Conservation (phyloP, 2,113 vertebrate genomes). For the Takifugu flavidus region DNA sequence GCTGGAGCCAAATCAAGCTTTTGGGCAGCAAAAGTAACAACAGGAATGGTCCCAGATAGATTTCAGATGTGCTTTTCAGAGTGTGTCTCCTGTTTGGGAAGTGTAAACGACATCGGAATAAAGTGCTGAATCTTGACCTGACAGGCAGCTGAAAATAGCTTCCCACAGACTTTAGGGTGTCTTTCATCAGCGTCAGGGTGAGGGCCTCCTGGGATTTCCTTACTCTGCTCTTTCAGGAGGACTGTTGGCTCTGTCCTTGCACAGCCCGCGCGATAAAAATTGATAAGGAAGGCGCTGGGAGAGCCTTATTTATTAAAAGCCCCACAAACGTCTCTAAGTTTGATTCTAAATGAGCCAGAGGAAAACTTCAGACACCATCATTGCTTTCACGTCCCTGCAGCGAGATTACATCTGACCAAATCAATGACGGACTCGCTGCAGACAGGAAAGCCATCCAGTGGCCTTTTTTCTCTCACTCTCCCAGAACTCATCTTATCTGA, state of each 20-base stretch:
- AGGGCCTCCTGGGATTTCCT: conserved; percentile 8
- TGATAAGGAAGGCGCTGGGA: conserved; percentile 8
- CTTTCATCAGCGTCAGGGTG: conserved; percentile 8
- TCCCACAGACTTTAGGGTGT: conserved; percentile 17
- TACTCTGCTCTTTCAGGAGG: conserved; percentile 10
- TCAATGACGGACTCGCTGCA: conserved; percentile 37
- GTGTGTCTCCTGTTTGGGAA: conserved; percentile 2
- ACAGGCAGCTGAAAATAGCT: conserved; percentile 4
- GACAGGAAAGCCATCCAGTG: conserved; percentile 17
- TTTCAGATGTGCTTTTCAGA: neutral
- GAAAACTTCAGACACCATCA: conserved; percentile 13
- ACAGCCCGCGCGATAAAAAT: conserved; percentile 15
- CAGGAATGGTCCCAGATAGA: too few relatives aligned
- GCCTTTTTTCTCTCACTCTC: conserved; percentile 17
- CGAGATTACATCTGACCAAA: conserved; percentile 38
- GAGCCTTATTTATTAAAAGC: conserved; percentile 28
- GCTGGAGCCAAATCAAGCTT: neutral
- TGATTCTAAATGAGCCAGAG: conserved; percentile 20
- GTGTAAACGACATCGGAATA: neutral
- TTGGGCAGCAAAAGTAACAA: neutral
- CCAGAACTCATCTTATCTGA: conserved; percentile 39
- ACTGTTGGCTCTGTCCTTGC: neutral
- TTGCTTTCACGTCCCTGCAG: conserved; percentile 8
- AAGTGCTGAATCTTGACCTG: conserved; percentile 1
- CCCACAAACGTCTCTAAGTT: conserved; percentile 34